phyloP scores from a whole-genome alignment of 2,113 vertebrate species.

The Osmerus eperlanus region DNA sequence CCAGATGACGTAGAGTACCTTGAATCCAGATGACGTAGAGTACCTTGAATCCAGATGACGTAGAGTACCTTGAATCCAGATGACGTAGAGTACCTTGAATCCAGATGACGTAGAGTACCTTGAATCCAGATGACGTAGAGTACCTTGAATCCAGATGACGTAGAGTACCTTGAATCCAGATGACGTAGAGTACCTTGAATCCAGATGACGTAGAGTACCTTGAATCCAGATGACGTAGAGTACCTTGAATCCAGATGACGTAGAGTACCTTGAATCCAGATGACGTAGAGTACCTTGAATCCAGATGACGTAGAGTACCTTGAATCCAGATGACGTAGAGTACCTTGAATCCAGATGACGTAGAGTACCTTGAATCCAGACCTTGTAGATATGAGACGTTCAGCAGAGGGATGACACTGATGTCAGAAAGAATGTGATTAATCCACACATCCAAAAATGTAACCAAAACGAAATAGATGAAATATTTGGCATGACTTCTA shows the following conservation, averaged over 20 bases:
- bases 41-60: background rate
- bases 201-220: background rate
- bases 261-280: background rate
- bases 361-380: too few species aligned
- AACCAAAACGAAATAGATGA: conserved; percentile 48
- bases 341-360: background rate
- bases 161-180: background rate
- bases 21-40: background rate
- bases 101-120: background rate
- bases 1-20: background rate
- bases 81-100: background rate
- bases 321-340: background rate
- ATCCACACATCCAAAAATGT: conserved; percentile 55
- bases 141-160: background rate
- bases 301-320: background rate
- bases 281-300: background rate
- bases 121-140: background rate
- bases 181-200: background rate
- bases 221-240: background rate
- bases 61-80: background rate
- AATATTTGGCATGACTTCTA: conserved; percentile 59
- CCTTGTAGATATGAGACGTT: conserved; percentile 5
- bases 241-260: background rate
- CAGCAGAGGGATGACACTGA: conserved; percentile 14
- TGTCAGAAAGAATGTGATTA: conserved; percentile 35